Evolutionary conservation across 2,113 vertebrate species (phyloP), one percentile per base, ranked within the genome.

Genomic region (Gadus macrocephalus): DNA sequence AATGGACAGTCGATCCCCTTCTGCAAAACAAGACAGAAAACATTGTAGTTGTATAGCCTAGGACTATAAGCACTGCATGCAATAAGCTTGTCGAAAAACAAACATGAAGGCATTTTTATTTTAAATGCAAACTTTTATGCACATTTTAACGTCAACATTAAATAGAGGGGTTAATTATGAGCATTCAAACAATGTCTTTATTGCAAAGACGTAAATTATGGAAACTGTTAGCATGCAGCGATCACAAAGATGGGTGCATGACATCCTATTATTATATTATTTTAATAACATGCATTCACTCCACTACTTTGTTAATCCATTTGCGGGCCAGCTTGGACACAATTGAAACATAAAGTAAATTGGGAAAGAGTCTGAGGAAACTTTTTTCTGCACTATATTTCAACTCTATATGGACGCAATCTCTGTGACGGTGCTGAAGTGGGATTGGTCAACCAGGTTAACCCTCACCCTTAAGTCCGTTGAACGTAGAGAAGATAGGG

Each of bases 1-100:
- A 84, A 93, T 93, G 55, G 87, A 80, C 71, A 90, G 19, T 2
- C 85, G 89, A 1, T 90, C 78, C 75, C 85, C 77, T 31, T 83
- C 97, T 98, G 77, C 56, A 72, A 71, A 78, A 27, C 9, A 56
- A 64, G 58, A 81, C 25, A 67, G 31, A 55, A 68, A 4, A 72
- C 42, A 14, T 49, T 49, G 42, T 49, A 49, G 12, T 49, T 49
- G 42, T 49, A 49, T 9, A 49, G 42, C 12, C 42, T 49, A 49
- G 8, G 12, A 49, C 12, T 49, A 12, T 49, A 49, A 49, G 42
- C 12, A 1, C 42, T 49, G 11, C 2, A 49, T 49, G 42, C 42
- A 9, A 49, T 49, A 49, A 49, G 42, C 6, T 49, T 14, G 8
- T 12, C 42, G 11, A 49, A 49, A 49, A 49, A 49, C 8, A 49